Evolutionary conservation across 2,797 vertebrate species (phyloP), one percentile per base, ranked within the genome.

Genomic region (Bradypodion ventrale): DNA sequence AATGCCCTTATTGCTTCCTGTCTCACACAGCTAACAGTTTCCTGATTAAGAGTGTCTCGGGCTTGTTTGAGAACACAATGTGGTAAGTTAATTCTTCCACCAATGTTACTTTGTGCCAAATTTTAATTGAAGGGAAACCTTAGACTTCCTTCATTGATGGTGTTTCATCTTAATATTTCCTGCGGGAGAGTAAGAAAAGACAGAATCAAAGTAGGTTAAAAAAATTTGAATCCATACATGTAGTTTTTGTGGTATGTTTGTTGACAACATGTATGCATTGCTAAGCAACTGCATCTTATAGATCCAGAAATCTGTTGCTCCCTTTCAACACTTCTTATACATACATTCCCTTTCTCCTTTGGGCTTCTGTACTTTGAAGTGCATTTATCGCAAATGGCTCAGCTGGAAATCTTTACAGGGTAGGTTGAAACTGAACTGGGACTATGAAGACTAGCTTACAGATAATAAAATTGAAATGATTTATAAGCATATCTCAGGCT

Each of bases 211-310:
- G 76, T 65, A 74, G 32, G 84, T 81, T 83, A 15, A 78, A 85
- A n/a, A 88, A 83, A 78, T 84, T 56, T 12, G 1, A 15, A n/a
- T 87, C 89, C 75, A 70, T 76, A 44, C 0, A 0, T 56, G 40
- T 27, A 81, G 37, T 56, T 73, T 73, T 29, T 23, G 25, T 52
- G 29, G 37, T 25, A 9, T 25, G 1, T 91, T 92, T 90, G 83
- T 90, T 92, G 93, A 85, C 81, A 85, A 79, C 60, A 21, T 78
- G 23, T n/a, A 25, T 49, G 49, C 66, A 82, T 87, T 92, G 83
- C 85, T 93, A 83, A 89, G 90, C 72, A 83, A 78, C 88, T 86
- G 75, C 81, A 59, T 81, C 82, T 70, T 87, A 76, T 29, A 83
- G 83, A 65, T 85, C 59, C 76, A 86, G 52, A 15, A 73, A 72